phyloP scores from a whole-genome alignment of 2,113 vertebrate species.

The Ifrita kowaldi region DNA sequence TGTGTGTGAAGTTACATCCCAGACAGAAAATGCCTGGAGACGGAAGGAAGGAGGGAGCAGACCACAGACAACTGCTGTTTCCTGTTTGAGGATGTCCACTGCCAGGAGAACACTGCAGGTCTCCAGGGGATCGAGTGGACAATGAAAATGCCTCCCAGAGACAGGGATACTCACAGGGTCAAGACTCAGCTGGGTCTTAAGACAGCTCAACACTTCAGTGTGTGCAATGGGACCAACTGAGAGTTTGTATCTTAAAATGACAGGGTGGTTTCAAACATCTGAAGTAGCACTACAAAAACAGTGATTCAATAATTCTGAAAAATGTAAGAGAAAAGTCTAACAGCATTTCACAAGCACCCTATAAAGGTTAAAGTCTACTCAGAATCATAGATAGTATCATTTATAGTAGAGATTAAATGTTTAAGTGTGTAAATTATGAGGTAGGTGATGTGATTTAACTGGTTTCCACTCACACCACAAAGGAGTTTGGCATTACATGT shows the following conservation, averaged over 20 bases:
- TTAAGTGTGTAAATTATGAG: not conserved
- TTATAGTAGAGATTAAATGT: not conserved
- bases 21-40: not conserved
- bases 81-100: not conserved
- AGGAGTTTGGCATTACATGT: not conserved
- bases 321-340: not conserved
- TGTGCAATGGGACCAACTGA: not conserved
- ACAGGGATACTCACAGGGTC: not conserved
- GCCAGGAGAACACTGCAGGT: not conserved
- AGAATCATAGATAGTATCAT: not conserved
- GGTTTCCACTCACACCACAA: not conserved
- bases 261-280: not conserved
- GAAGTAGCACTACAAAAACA: not conserved
- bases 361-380: not conserved
- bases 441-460: not conserved
- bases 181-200: not conserved
- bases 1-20: not conserved
- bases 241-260: not conserved
- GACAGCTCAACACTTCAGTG: not conserved
- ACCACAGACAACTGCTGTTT: not conserved
- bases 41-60: not conserved
- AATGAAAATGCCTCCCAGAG: not conserved
- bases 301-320: not conserved
- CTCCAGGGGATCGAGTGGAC: not conserved
- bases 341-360: not conserved